Base-by-base conservation (phyloP, 2,113 vertebrate genomes). In the Podilymbus podiceps region DNA sequence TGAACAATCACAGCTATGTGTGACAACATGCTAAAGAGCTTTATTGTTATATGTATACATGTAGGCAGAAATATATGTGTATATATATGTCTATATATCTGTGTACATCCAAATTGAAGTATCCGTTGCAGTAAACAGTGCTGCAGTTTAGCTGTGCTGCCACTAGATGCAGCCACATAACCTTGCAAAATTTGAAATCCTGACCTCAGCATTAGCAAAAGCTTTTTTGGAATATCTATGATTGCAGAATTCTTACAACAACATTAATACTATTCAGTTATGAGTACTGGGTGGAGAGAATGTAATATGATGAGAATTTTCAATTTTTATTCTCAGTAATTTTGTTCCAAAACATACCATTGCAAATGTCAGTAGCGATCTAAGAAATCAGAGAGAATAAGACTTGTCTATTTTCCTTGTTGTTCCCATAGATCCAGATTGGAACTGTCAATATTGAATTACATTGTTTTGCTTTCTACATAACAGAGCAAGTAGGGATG, bases 101-200 rank as follows among this genome's bases (percentile, higher is more conserved):
- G 21, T 9, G 35, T n/a, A 78, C 60, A 60, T 12, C 22, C 58
- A 69, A 69, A 85, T 0, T 49, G 33, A 50, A 69, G 44, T 4
- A 47, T 6, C 52, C 67, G 85, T 16, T 53, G 88, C 79, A 85
- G 59, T n/a, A 31, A 53, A 23, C 20, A 24, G 15, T 6, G 21
- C 21, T 96, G 97, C 93, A 96, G 72, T 93, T 78, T 12, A 33
- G 0, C 4, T 25, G 6, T 63, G 13, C 24, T 35, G 74, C 96
- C 98, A 96, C 98, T 84, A 98, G 98, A 95, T 96, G 97, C 95
- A 89, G 94, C 92, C 92, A 91, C 66, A 92, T 20, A 85, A 94
- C 96, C 85, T 96, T 60, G 42, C 46, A 90, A 96, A 95, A 85
- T 24, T 47, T 49, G n/a, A 42, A 84, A 89, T 56, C 72, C 69